Conservation (phyloP, 2,797 vertebrate genomes). For the Staurois parvus region DNA sequence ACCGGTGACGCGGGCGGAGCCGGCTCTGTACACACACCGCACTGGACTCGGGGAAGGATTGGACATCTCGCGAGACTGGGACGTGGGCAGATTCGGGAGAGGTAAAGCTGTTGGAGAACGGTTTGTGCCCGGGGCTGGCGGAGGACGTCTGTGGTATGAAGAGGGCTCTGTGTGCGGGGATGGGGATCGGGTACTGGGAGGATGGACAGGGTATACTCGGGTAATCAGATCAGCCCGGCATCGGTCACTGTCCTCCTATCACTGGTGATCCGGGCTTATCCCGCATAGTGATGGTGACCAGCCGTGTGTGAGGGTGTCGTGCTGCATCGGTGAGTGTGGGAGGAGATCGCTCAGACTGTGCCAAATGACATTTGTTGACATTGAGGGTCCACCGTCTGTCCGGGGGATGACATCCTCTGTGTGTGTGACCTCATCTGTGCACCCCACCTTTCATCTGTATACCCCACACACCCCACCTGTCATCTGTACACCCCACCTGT, state of each 20-base stretch:
- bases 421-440: too few species aligned
- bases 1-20: not conserved
- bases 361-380: constrained; percentile 28
- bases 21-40: not conserved
- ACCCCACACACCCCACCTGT: too few species aligned
- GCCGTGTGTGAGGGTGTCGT: too few species aligned
- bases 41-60: not conserved
- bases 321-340: not conserved
- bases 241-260: not conserved
- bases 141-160: not conserved
- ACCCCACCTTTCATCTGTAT: too few species aligned
- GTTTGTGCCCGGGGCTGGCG: not conserved
- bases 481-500: too few species aligned
- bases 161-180: not conserved
- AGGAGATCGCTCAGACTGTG: not conserved
- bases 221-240: not conserved
- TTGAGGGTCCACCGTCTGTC: not conserved
- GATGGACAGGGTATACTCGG: not conserved
- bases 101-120: not conserved
- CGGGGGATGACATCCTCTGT: not conserved
- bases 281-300: not conserved
- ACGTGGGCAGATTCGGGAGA: constrained; percentile 13
- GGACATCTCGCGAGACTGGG: constrained; percentile 18
- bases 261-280: not conserved
- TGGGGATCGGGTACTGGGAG: not conserved